Evolutionary conservation across 1,140 invertebrate genomes (phyloP).

Genomic region (Drosophila nasuta): DNA sequence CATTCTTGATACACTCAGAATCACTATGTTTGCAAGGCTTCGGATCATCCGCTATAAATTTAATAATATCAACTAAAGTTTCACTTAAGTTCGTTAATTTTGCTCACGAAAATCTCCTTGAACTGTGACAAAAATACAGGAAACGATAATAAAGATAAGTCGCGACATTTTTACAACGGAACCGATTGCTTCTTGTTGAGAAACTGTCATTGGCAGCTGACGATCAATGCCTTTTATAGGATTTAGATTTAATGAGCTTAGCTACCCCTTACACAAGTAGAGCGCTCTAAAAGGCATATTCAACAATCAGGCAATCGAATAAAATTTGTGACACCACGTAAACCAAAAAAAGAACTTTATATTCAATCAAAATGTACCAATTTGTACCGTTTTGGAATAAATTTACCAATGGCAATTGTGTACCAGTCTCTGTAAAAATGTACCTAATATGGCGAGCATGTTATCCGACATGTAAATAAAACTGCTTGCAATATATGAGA

Average conservation of each 20-base stretch:
- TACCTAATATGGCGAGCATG: background rate
- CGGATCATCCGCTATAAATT: constrained; percentile 4
- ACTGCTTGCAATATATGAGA: background rate
- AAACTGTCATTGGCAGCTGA: too few species aligned
- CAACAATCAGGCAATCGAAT: too few species aligned
- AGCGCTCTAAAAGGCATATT: too few species aligned
- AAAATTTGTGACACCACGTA: too few species aligned
- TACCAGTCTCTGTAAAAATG: background rate
- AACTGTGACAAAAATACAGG: background rate
- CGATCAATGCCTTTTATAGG: background rate
- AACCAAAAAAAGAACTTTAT: too few species aligned
- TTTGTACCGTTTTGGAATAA: too few species aligned
- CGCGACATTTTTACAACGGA: background rate
- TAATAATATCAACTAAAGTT: background rate
- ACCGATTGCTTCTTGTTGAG: background rate
- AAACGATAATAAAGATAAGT: background rate
- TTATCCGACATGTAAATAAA: background rate
- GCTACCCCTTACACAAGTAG: too few species aligned
- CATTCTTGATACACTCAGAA: background rate
- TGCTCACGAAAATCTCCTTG: constrained; percentile 2
- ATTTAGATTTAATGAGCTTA: background rate
- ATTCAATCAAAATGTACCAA: too few species aligned
- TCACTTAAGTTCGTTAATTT: background rate
- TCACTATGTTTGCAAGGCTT: constrained; percentile 6
- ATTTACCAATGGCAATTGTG: too few species aligned